Evolutionary conservation across 2,797 vertebrate species (phyloP), one percentile per base, ranked within the genome.

Genomic region (Danio albolineatus): DNA sequence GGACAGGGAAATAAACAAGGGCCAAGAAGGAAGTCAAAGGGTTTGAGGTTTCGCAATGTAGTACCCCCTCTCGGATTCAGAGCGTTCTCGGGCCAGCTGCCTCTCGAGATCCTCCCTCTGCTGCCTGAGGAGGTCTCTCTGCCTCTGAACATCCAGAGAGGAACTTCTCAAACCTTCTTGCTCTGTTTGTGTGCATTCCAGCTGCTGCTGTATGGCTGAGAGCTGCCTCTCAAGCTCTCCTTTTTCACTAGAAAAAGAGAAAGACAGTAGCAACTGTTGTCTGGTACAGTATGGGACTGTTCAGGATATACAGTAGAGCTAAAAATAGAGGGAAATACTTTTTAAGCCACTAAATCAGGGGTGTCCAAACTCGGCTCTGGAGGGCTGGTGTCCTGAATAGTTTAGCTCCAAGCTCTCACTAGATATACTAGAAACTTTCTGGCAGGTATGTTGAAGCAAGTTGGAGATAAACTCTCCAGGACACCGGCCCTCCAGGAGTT

Each of bases 51-150:
- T 77, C 72, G 59, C 79, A 85, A 82, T 59, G 13, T 78, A 87
- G 53, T 90, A 96, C 95, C 95, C 93, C 91, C 92, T 86, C 51
- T 93, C 90, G 76, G 91, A 89, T 85, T 94, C 92, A 1, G 90
- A 84, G 61, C 75, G 86, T 73, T 90, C 90, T 48, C 85, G 86
- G 85, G 89, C 85, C 66, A 91, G 86, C 86, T 91, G 93, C 79
- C 75, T 90, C 80, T 88, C 90, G 79, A 94, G 88, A 83, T 94
- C 94, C 9, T 93, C 91, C 82, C 90, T 90, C 86, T 93, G 94
- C 84, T 93, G 91, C 49, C 90, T 88, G 61, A 93, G 84, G 80
- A 92, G 88, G 86, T 90, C 89, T 51, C 90, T 80, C 84, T 94
- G 89, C 62, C 92, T 89, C 83, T 92, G 92, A 51, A 95, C 90